phyloP scores from a whole-genome alignment of 2,888 invertebrate species.

The Onchidella celtica region DNA sequence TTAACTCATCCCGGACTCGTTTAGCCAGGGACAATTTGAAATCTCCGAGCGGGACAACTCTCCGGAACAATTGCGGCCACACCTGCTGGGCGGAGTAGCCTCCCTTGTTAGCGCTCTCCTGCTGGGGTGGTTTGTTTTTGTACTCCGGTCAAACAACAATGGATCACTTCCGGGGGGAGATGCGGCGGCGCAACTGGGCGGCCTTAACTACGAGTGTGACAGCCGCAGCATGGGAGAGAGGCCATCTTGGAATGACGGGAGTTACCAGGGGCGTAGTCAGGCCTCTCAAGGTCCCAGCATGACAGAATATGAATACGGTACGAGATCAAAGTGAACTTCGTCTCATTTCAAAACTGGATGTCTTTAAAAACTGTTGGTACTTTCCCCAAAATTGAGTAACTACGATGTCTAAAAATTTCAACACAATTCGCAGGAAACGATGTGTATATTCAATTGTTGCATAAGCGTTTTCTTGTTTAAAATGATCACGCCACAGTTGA shows the following conservation, averaged over 20 bases:
- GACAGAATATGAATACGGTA: not conserved
- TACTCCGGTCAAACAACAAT: conserved; percentile 28
- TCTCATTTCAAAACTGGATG: not conserved
- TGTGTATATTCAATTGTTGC: too few relatives aligned
- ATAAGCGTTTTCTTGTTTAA: too few relatives aligned
- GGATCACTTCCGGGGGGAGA: conserved; percentile 23
- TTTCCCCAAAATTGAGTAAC: too few relatives aligned
- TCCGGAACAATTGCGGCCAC: conserved; percentile 24
- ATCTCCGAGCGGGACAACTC: not conserved
- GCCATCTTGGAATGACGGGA: not conserved
- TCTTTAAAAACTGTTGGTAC: too few relatives aligned
- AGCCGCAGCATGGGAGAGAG: not conserved
- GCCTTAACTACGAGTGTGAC: not conserved
- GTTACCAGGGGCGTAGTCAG: too few relatives aligned
- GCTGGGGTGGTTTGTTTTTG: conserved; percentile 39
- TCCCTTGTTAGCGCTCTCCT: conserved; percentile 23
- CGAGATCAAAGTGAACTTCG: not conserved
- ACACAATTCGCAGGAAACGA: too few relatives aligned
- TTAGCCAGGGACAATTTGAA: not conserved
- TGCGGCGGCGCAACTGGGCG: not conserved
- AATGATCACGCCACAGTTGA: too few relatives aligned
- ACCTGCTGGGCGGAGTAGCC: conserved; percentile 39
- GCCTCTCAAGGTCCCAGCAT: too few relatives aligned
- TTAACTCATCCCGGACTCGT: not conserved
- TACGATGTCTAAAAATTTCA: too few relatives aligned